Base-by-base conservation (phyloP, 2,888 invertebrate genomes). In the Tachystola acroxantha region DNA sequence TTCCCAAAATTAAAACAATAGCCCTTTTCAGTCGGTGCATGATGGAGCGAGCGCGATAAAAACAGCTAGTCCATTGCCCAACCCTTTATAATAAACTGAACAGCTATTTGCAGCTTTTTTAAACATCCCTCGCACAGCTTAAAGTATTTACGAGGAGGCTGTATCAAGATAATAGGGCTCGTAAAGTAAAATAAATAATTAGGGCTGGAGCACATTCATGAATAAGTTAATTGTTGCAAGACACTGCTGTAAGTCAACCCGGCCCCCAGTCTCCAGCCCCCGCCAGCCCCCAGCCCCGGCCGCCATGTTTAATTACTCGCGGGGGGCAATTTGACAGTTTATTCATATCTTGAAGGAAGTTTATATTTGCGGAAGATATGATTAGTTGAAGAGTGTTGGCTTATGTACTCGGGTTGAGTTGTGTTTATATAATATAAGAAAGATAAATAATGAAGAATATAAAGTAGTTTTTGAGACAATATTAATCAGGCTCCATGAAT, bases 151-250 rank as follows among this genome's bases (percentile, higher is more conserved):
- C 72, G 78, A 72, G 65, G 51, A 53, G 66, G 64, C 69, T 60
- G 69, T 70, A 64, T 70, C 70, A 60, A 70, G 74, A 75, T 81
- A 80, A 84, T 76, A 72, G 80, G 64, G 60, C 57, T 74, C 80
- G 71, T 84, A 82, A 84, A 84, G 79, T 82, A 81, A 81, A 81
- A 78, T 82, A 81, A 82, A 82, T 84, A 82, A 82, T 82, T 81
- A 79, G 69, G 67, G 48, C 60, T 63, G 61, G 53, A 55, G 74
- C 61, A 65, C 65, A 71, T 71, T 80, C 80, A 80, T 84, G 81
- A 84, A 82, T 82, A 77, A 82, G 67, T 77, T 76, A 78, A 80
- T 72, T 72, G 71, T 70, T 52, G 60, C 66, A 63, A 56, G 74
- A 71, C 75, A 71, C n/a, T 50, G 51, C 45, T 44, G 46, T 48